Conservation (phyloP, 2,113 vertebrate genomes). For the Psammodynastes pulverulentus region DNA sequence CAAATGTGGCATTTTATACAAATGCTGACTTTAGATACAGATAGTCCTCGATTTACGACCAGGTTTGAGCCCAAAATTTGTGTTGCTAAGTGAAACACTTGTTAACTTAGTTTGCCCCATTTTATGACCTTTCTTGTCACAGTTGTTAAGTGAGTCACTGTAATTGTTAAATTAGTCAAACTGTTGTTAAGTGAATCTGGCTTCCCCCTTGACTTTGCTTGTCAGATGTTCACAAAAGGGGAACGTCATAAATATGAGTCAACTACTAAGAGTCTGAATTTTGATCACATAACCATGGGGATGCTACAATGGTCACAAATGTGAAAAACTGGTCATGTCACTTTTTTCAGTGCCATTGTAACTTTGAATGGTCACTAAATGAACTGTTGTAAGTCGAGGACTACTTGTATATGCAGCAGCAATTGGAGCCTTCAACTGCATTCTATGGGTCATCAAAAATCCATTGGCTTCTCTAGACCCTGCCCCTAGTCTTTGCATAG, state of each 20-base stretch:
- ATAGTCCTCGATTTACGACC: neutral
- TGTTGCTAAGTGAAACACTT: too few relatives aligned
- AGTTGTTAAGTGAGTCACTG: neutral
- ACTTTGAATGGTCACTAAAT: neutral
- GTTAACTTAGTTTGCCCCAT: too few relatives aligned
- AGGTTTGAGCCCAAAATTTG: neutral
- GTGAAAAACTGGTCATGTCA: neutral
- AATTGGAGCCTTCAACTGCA: neutral
- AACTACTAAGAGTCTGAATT: neutral
- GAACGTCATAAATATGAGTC: neutral
- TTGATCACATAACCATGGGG: neutral
- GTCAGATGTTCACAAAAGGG: neutral
- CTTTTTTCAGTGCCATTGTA: neutral
- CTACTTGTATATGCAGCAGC: neutral
- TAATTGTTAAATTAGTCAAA: neutral
- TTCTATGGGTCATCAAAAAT: neutral
- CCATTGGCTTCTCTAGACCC: neutral
- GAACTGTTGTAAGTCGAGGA: neutral
- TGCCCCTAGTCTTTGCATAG: neutral
- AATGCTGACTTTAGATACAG: neutral
- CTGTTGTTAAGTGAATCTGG: neutral
- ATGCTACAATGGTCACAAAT: neutral
- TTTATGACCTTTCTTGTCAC: neutral
- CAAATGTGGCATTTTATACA: neutral
- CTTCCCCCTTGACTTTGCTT: neutral